These are phyloP conservation scores for Eupithecia subfuscata DNA, from an alignment of 2,888 invertebrate species.

Conservation along the genomic window DNA sequence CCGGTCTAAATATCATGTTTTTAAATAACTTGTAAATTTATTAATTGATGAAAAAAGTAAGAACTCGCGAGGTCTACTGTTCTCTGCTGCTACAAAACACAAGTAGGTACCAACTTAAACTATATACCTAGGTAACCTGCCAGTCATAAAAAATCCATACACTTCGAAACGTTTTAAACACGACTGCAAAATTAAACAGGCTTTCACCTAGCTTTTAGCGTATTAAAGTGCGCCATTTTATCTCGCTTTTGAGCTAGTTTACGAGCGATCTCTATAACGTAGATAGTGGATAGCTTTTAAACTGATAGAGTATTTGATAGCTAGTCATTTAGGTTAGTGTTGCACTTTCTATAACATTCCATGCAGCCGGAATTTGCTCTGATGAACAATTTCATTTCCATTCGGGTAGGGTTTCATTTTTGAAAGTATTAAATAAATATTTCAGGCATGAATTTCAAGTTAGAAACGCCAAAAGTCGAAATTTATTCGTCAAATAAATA, in stretches of 20 bases:
- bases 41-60: too few relatives aligned
- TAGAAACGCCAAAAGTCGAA: too few relatives aligned
- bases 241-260: background rate
- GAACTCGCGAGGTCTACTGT: too few relatives aligned
- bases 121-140: background rate
- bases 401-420: background rate
- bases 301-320: background rate
- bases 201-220: conserved; percentile 11
- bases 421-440: background rate
- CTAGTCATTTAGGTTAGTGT: background rate
- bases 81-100: too few relatives aligned
- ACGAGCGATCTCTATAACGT: conserved; percentile 1
- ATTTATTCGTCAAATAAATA: too few relatives aligned
- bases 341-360: background rate
- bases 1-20: too few relatives aligned
- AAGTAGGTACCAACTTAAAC: too few relatives aligned
- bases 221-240: conserved; percentile 12
- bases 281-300: background rate
- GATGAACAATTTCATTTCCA: background rate
- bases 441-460: too few relatives aligned
- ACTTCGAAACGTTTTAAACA: background rate
- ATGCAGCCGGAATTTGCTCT: background rate
- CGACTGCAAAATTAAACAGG: conserved; percentile 1
- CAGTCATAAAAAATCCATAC: background rate
- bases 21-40: too few relatives aligned